Percentiles rank a stretch among this genome's conserved stretches.
phyloP scores from a whole-genome alignment of 1,140 invertebrate species.

The Drosophila micromelanica region DNA sequence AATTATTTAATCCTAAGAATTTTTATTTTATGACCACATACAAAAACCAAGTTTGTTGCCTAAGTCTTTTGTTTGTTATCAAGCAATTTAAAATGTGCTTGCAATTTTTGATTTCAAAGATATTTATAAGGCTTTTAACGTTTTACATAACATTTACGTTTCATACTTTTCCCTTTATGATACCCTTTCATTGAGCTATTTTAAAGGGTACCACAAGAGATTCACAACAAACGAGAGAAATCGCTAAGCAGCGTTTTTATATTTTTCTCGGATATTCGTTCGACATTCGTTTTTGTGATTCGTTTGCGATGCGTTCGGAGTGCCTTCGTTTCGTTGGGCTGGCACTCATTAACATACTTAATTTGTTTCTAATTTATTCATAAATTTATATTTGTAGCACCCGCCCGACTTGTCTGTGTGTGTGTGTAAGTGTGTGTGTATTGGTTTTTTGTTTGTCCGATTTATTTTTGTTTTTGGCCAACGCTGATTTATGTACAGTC shows the following conservation, averaged over 20 bases:
- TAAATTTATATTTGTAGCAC: constrained; percentile 82
- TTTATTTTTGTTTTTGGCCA: constrained; percentile 30
- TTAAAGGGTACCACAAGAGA: constrained; percentile 15
- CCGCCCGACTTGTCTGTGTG: constrained; percentile 31
- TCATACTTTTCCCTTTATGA: neutral
- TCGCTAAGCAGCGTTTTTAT: constrained; percentile 44
- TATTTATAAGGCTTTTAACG: too few relatives aligned
- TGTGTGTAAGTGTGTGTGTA: neutral
- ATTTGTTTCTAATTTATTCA: constrained; percentile 83
- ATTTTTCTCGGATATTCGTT: constrained; percentile 18
- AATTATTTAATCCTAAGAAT: too few relatives aligned
- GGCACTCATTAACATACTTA: constrained; percentile 78
- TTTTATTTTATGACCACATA: too few relatives aligned
- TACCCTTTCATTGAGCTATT: neutral
- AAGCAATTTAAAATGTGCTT: neutral
- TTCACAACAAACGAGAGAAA: constrained; percentile 37
- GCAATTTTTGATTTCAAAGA: too few relatives aligned
- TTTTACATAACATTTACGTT: too few relatives aligned
- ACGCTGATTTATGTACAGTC: constrained; percentile 67
- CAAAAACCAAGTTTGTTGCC: constrained; percentile 32
- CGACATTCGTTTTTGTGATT: constrained; percentile 20
- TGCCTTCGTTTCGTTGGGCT: constrained; percentile 13
- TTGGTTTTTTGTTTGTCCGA: constrained; percentile 31
- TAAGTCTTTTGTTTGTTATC: constrained; percentile 9
- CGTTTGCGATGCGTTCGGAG: constrained; percentile 16